A percentile compares a stretch with the other conserved stretches of the same genome.
These are phyloP conservation scores for Physella acuta DNA, from an alignment of 1,140 invertebrate species.

Conservation along the genomic window DNA sequence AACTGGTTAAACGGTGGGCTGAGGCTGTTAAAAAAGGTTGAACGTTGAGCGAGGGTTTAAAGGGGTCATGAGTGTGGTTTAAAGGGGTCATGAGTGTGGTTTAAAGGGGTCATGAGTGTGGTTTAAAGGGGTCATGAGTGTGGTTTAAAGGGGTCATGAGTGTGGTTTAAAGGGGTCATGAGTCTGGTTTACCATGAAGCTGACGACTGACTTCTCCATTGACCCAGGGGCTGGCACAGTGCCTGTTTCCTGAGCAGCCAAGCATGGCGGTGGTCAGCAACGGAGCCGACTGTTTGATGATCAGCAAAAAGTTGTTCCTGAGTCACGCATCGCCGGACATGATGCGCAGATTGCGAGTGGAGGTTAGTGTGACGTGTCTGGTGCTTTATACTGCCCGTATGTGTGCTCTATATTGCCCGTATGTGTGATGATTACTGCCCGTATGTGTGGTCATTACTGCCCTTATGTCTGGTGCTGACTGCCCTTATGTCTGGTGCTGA, in stretches of 20 bases:
- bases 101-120: no score
- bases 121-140: no score
- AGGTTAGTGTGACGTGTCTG: conserved; percentile 27
- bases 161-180: no score
- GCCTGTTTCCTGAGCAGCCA: conserved; percentile 44
- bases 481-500: neutral
- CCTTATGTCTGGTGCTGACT: neutral
- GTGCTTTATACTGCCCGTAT: neutral
- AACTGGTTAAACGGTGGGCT: no score
- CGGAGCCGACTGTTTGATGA: conserved; percentile 48
- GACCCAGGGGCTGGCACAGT: conserved; percentile 38
- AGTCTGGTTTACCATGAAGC: no score
- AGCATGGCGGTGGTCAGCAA: conserved; percentile 51
- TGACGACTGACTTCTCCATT: no score
- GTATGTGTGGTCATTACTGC: neutral
- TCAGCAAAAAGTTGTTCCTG: conserved; percentile 46
- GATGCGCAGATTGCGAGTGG: conserved; percentile 36
- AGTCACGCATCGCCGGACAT: conserved; percentile 39
- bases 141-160: no score
- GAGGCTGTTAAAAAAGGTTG: no score
- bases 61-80: no score
- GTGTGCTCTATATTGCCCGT: neutral
- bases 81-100: no score
- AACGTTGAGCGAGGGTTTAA: no score
- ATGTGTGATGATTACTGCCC: neutral